phyloP scores from a whole-genome alignment of 2,888 invertebrate species.

The Ypsolopha sequella region DNA sequence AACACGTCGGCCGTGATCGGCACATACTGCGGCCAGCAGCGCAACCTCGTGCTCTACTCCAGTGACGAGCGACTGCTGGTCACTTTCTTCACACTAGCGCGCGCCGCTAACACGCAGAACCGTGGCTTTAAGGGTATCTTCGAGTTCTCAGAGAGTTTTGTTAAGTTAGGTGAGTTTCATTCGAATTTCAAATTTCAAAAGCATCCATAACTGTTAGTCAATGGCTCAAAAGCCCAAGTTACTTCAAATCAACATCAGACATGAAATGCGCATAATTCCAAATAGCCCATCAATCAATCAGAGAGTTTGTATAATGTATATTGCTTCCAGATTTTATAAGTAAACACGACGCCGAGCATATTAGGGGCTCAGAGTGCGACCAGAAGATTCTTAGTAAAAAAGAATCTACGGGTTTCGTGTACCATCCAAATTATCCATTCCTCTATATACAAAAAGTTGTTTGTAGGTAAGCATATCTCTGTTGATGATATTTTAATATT shows the following conservation, averaged over 20 bases:
- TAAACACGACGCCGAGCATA: constrained; percentile 94
- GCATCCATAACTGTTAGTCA: too few species aligned
- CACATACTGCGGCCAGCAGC: constrained; percentile 97
- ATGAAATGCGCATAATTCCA: too few species aligned
- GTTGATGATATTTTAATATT: not conserved
- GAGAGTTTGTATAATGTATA: not conserved
- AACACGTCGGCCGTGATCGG: constrained; percentile 92
- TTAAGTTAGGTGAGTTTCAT: constrained; percentile 87
- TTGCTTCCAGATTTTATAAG: constrained; percentile 87
- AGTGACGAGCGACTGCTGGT: constrained; percentile 92
- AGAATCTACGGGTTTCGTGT: constrained; percentile 92
- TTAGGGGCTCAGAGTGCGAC: constrained; percentile 98
- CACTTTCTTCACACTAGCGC: constrained; percentile 90
- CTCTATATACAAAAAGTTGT: constrained; percentile 96
- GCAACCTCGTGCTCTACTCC: constrained; percentile 95
- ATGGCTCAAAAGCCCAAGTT: too few species aligned
- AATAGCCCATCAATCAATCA: not conserved
- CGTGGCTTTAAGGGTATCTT: constrained; percentile 98
- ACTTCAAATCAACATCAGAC: too few species aligned
- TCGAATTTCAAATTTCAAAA: too few species aligned
- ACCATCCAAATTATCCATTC: constrained; percentile 96
- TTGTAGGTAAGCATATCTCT: constrained; percentile 75
- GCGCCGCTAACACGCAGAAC: constrained; percentile 95
- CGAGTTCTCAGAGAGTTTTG: constrained; percentile 98
- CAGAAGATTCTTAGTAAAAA: constrained; percentile 96